Evolutionary conservation across 2,888 invertebrate genomes (phyloP).

Genomic region (Drosophila longiperda): DNA sequence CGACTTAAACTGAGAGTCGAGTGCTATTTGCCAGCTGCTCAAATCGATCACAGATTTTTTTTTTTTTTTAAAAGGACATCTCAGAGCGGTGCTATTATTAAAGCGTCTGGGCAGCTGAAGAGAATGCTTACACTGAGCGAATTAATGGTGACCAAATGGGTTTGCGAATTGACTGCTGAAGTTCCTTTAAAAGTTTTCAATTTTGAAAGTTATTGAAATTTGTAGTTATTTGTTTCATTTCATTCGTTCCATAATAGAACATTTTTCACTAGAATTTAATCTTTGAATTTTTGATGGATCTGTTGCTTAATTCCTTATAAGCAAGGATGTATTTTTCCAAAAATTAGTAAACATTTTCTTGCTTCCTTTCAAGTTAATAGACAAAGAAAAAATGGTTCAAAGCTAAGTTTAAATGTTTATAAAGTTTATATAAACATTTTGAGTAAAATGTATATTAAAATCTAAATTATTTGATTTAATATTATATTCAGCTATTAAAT

Average conservation of each 20-base stretch:
- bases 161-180: background rate
- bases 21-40: slow-evolving; percentile 50
- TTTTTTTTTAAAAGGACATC: slow-evolving; percentile 28
- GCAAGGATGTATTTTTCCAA: no score
- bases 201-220: background rate
- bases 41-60: slow-evolving; percentile 23
- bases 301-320: background rate
- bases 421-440: background rate
- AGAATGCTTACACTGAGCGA: slow-evolving; percentile 13
- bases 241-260: no score
- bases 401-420: background rate
- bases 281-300: no score
- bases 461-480: background rate
- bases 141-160: background rate
- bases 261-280: background rate
- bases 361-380: background rate
- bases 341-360: background rate
- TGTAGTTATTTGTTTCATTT: background rate
- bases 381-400: background rate
- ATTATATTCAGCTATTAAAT: background rate
- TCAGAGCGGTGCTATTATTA: slow-evolving; percentile 12
- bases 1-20: slow-evolving; percentile 26
- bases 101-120: background rate
- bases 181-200: background rate
- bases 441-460: no score